phyloP scores from a whole-genome alignment of 2,113 vertebrate genomes.

The Sporophila hypoxantha region DNA sequence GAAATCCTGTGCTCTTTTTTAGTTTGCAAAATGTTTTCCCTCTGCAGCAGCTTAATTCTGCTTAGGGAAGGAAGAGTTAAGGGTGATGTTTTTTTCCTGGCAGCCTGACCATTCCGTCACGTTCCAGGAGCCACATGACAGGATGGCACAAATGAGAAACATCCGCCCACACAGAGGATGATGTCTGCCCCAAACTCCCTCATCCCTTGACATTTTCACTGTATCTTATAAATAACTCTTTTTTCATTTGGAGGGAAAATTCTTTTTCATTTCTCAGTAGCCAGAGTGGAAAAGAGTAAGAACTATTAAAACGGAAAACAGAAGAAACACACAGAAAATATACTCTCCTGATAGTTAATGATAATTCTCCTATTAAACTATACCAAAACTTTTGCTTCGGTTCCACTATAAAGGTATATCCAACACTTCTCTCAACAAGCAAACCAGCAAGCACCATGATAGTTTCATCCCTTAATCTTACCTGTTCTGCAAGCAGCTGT shows the following conservation, averaged over 20 bases:
- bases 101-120: background rate
- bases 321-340: background rate
- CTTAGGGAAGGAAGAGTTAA: slow-evolving; percentile 18
- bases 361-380: background rate
- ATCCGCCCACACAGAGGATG: background rate
- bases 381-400: background rate
- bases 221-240: background rate
- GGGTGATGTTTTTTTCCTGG: slow-evolving; percentile 3
- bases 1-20: background rate
- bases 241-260: background rate
- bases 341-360: background rate
- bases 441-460: background rate
- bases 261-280: background rate
- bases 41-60: background rate
- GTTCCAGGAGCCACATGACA: slow-evolving; percentile 38
- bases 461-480: background rate
- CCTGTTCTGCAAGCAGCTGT: background rate
- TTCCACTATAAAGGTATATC: background rate
- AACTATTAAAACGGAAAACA: background rate
- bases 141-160: slow-evolving; percentile 34
- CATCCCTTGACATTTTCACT: slow-evolving; percentile 27
- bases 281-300: background rate
- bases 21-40: background rate
- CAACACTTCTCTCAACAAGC: background rate
- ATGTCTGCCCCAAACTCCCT: background rate